A percentile compares a stretch with the other conserved stretches of the same genome.
Conservation (phyloP, 2,113 vertebrate genomes). For the Mus spicilegus region DNA sequence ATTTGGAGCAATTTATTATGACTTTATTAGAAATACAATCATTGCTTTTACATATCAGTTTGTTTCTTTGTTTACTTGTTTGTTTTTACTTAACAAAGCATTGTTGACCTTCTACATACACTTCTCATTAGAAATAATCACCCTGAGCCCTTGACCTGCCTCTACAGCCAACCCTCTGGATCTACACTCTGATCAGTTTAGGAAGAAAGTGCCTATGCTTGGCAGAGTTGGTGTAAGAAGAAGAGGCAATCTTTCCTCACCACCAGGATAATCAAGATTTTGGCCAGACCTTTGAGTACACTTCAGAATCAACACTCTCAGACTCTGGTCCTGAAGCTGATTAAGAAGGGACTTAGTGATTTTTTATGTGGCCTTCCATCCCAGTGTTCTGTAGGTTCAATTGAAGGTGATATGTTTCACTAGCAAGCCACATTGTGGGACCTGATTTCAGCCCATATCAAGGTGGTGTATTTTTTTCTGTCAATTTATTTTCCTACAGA, state of each 20-base stretch:
- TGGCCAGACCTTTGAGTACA: background rate
- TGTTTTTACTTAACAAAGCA: background rate
- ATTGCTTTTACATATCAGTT: background rate
- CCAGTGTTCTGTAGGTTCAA: background rate
- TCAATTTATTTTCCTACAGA: background rate
- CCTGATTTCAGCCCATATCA: background rate
- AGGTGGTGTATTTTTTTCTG: background rate
- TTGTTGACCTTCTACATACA: background rate
- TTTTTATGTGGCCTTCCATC: background rate
- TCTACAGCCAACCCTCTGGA: fast-evolving
- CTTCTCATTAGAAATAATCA: conserved; percentile 1
- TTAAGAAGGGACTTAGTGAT: background rate
- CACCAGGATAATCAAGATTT: background rate
- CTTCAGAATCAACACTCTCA: background rate
- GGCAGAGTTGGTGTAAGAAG: background rate
- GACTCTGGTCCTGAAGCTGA: background rate
- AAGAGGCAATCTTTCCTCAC: background rate
- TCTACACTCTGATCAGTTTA: background rate
- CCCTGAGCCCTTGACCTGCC: background rate
- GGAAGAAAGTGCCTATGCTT: background rate
- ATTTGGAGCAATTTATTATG: conserved; percentile 48
- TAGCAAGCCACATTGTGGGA: background rate
- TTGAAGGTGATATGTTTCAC: background rate
- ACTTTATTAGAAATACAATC: background rate
- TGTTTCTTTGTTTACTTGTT: background rate